phyloP scores from a whole-genome alignment of 2,113 vertebrate species.

The Cyrtonyx montezumae region DNA sequence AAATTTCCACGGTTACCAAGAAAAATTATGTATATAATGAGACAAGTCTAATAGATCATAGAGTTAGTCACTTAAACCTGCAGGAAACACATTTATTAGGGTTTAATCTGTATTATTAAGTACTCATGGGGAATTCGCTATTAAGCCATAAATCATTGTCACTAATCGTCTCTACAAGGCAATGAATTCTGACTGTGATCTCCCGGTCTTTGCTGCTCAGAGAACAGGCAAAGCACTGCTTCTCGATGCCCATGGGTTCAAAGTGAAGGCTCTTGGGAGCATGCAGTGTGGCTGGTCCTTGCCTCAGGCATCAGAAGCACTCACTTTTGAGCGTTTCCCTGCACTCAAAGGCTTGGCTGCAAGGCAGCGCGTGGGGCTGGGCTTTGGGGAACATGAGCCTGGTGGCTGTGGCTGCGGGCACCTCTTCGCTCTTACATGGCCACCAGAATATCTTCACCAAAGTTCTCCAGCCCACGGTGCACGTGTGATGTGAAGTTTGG shows the following conservation, averaged over 20 bases:
- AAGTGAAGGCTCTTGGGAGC: background rate
- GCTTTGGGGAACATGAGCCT: background rate
- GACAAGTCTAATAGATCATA: conserved; percentile 57
- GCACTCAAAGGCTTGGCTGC: background rate
- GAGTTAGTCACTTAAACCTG: conserved; percentile 62
- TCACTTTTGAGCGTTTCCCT: background rate
- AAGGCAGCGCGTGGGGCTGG: background rate
- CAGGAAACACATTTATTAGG: conserved; percentile 68
- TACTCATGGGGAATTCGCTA: conserved; percentile 37
- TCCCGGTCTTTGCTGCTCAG: background rate
- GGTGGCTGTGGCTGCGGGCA: background rate
- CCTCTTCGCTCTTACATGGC: background rate
- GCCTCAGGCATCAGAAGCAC: background rate
- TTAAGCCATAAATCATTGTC: conserved; percentile 72
- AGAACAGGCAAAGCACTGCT: background rate
- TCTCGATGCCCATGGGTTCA: background rate
- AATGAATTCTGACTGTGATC: background rate
- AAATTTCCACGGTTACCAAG: conserved; percentile 57
- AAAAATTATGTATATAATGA: conserved; percentile 61
- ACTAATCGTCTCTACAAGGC: conserved; percentile 10
- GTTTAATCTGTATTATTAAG: conserved; percentile 68
- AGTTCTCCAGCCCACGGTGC: background rate
- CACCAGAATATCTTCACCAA: background rate
- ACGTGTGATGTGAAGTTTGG: rapidly evolving
- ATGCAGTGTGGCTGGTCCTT: background rate